Conservation (phyloP, 2,888 invertebrate genomes). For the Sericinus montela region DNA sequence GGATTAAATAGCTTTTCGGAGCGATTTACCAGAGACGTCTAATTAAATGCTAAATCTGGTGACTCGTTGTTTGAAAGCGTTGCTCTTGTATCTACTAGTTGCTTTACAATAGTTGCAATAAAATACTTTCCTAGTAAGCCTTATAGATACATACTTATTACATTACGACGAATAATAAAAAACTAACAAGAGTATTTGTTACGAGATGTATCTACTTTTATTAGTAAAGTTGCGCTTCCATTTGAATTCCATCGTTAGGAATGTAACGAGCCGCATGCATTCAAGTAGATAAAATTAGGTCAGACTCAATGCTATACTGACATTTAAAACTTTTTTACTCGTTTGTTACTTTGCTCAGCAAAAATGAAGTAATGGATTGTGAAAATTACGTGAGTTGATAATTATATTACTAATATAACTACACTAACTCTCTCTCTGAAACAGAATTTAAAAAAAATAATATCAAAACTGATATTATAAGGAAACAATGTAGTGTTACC, state of each 20-base stretch:
- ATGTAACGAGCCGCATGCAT: slow-evolving; percentile 12
- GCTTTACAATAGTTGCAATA: slow-evolving; percentile 10
- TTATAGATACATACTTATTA: not conserved
- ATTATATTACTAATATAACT: not conserved
- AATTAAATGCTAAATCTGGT: slow-evolving; percentile 24
- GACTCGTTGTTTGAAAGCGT: slow-evolving; percentile 5
- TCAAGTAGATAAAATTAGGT: slow-evolving; percentile 17
- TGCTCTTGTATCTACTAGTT: slow-evolving; percentile 7
- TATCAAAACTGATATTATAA: not conserved
- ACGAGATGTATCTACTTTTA: not conserved
- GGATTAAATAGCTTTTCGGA: slow-evolving; percentile 33
- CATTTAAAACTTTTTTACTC: slow-evolving; percentile 16
- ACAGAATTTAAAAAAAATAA: slow-evolving; percentile 5
- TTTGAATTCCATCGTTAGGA: slow-evolving; percentile 15
- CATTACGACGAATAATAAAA: not conserved
- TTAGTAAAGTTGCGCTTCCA: slow-evolving; percentile 4
- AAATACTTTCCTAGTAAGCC: slow-evolving; percentile 1
- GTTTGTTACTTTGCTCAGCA: not conserved
- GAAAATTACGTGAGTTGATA: slow-evolving; percentile 2
- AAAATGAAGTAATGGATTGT: slow-evolving; percentile 10
- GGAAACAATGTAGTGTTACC: slow-evolving; percentile 1
- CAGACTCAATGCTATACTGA: slow-evolving; percentile 16
- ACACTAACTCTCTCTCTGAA: not conserved
- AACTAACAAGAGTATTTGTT: not conserved
- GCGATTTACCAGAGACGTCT: slow-evolving; percentile 26